Base-by-base conservation (phyloP, 92 coral and sea anemone genomes). In the Desmophyllum pertusum region DNA sequence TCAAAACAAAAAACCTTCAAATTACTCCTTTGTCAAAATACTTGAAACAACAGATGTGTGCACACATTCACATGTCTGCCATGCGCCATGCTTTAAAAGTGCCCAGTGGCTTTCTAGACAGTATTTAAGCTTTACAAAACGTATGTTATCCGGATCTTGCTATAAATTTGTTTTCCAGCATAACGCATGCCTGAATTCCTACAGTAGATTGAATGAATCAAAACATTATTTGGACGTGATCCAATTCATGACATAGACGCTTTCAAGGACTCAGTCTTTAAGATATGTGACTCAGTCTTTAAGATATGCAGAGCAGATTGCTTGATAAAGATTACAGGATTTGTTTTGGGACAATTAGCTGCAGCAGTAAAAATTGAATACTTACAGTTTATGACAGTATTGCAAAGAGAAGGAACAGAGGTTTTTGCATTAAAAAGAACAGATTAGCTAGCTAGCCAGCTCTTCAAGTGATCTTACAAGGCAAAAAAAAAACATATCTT, bases 371-470 rank as follows among this genome's bases (percentile, higher is more conserved):
- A 41, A 5, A 59, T 14, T 31, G 11, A 2, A 37, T 77, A 77
- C 81, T 77, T 30, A 77, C 81, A 38, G 21, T 59, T 31, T 27
- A 21, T 39, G 18, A 27, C 70, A 39, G 15, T 13, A n/a, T 77
- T 6, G 31, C 19, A 39, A 27, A 40, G 25, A 35, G 9, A 39
- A 38, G 52, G 36, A 3, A 9, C 23, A 57, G 5, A 77, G 6
- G 27, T 0, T 46, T 46, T 65, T 65, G 15, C 23, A 3, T 33
- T 18, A 61, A 4, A 31, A 67, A 66, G 75, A 68, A 67, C 84
- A 80, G 84, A 80, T 80, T 23, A 13, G 63, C 15, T 23, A 13
- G 63, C 15, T 25, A 2, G 23, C 38, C 19, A 39, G 45, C 35
- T 17, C 43, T 17, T 18, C 4, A 33, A 10, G 17, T 37, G 17